Evolutionary conservation across 1,140 invertebrate species (phyloP), one percentile per base, ranked within the genome.

Genomic region (Cyclina sinensis): DNA sequence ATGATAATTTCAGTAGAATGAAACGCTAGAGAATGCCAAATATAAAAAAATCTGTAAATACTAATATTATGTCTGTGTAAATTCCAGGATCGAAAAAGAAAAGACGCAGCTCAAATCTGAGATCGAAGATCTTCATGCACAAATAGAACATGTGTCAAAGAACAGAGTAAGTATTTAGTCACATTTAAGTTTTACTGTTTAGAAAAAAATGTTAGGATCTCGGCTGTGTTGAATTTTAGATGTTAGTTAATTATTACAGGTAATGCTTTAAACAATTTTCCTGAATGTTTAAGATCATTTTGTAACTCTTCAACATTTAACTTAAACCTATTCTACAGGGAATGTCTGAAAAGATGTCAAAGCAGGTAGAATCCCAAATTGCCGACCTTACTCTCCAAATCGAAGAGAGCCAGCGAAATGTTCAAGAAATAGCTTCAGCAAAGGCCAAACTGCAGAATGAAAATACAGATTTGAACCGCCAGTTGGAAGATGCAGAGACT

Each of bases 301-400:
- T n/a, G n/a, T n/a, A n/a, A n/a, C n/a, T n/a, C n/a, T n/a, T n/a
- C n/a, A n/a, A n/a, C n/a, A n/a, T n/a, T n/a, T 43, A 4, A 43
- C 14, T 43, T 43, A 43, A 43, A 43, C 14, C 27, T 32, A 39
- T 78, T 37, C 32, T 73, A 2, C 80, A 99, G 98, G 98, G 98
- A 95, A 97, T 98, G 95, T 97, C 98, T 96, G 99, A 99, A 95
- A 99, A 99, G 97, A 97, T 99, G 94, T 97, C 98, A 96, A 99
- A 99, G 96, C 98, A 99, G 96, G 96, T 99, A 90, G 98, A 99
- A 96, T 97, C 98, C 96, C 98, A 99, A 96, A 96, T 99, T 93
- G 98, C 98, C 95, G 99, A 99, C 96, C 97, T 98, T 78, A 98
- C 99, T 96, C 97, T 97, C 94, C 99, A 99, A 97, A 97, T 99